Evolutionary conservation across 2,888 invertebrate species (phyloP), one percentile per base, ranked within the genome.

Genomic region (Hypsopygia costalis): DNA sequence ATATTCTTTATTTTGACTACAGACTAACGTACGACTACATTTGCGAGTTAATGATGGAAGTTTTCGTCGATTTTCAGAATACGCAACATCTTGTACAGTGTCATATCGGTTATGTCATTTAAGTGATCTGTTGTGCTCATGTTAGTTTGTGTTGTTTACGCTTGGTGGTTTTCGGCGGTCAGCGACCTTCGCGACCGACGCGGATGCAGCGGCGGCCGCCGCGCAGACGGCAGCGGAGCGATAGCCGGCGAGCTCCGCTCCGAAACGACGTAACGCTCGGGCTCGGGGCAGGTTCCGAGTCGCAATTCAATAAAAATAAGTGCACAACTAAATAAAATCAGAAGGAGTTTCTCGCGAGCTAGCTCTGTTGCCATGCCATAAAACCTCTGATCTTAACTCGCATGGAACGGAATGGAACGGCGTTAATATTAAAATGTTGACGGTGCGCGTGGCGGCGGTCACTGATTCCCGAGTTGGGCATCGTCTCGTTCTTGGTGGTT

Each of bases 171-270:
- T 83, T 81, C 56, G 76, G 72, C 75, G 85, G 87, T 83, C 86
- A 81, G 68, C 66, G 81, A 87, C 85, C 85, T 76, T 76, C 75
- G 69, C 70, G 72, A 73, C 72, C 70, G 72, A 73, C 72, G 71
- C 66, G 71, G 71, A 70, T 70, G 69, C 69, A 54, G 46, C 39
- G 40, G 47, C 55, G 10, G 32, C 28, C 36, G 30, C 21, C 11
- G 22, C 30, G 12, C 28, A 11, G 10, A n/a, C 11, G 67, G 59
- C 62, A 52, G 47, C 49, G 47, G n/a, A n/a, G n/a, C n/a, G n/a
- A n/a, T n/a, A n/a, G 16, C 16, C 16, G 3, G 16, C 44, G 47
- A 28, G 34, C 44, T 42, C 47, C 46, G 44, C 47, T 54, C 54
- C 62, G 58, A 67, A 75, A 70, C 69, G 67, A 48, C 64, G 58